Conservation (phyloP, 2,113 vertebrate species). For the Trogon surrucura region DNA sequence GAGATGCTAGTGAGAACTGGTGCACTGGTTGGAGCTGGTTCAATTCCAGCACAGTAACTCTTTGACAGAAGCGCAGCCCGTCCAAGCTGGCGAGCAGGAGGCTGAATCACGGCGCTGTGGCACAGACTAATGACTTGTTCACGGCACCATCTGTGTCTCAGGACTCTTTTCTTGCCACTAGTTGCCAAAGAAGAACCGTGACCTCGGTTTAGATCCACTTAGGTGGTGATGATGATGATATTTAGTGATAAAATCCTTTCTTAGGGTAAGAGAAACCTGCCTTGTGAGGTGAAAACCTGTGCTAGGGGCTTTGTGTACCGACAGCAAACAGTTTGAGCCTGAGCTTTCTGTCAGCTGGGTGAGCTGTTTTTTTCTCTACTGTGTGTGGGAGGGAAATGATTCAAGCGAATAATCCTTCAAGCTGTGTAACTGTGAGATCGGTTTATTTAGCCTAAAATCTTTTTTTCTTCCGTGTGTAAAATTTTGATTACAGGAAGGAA, state of each 20-base stretch:
- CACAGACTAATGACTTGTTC: constrained; percentile 4
- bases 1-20: background rate
- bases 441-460: constrained; percentile 43
- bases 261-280: background rate
- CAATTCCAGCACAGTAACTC: background rate
- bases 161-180: background rate
- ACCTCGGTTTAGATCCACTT: background rate
- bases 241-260: background rate
- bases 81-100: background rate
- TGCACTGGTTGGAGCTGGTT: background rate
- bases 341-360: constrained; percentile 4
- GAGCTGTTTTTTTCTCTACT: background rate
- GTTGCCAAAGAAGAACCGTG: background rate
- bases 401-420: constrained; percentile 43
- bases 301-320: background rate
- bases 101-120: background rate
- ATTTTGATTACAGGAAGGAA: constrained; percentile 42
- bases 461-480: constrained; percentile 27
- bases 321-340: background rate
- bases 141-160: background rate
- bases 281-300: background rate
- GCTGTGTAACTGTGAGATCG: constrained; percentile 4
- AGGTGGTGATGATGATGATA: background rate
- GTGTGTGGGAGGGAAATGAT: constrained; percentile 5
- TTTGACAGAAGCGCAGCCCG: background rate